phyloP scores from a whole-genome alignment of 2,113 vertebrate genomes.

The Cyphotilapia sp. region DNA sequence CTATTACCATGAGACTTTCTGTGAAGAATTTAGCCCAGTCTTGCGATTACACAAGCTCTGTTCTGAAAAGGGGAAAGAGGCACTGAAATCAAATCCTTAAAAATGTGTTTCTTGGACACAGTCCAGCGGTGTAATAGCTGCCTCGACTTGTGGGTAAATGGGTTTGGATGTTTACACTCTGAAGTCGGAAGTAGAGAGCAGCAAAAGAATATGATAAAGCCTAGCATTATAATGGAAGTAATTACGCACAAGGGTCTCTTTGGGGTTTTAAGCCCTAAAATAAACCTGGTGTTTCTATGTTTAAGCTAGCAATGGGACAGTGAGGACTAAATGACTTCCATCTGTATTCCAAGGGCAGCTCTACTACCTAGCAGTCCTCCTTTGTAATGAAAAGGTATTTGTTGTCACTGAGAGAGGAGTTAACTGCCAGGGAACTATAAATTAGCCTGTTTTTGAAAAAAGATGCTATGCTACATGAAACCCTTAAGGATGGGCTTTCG shows the following conservation, averaged over 20 bases:
- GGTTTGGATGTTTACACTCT: conserved; percentile 59
- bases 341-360: conserved; percentile 55
- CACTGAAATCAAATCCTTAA: conserved; percentile 70
- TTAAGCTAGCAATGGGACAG: conserved; percentile 34
- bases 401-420: conserved; percentile 68
- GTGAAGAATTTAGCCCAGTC: neutral
- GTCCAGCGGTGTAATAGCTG: conserved; percentile 62
- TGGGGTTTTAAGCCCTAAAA: conserved; percentile 52
- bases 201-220: conserved; percentile 60
- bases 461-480: conserved; percentile 51
- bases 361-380: conserved; percentile 38
- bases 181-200: conserved; percentile 56
- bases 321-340: conserved; percentile 64
- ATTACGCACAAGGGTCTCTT: conserved; percentile 57
- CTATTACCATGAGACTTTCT: neutral
- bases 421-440: conserved; percentile 66
- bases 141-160: conserved; percentile 54
- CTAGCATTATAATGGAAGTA: conserved; percentile 60
- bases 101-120: conserved; percentile 68
- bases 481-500: conserved; percentile 59
- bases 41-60: conserved; percentile 11
- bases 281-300: conserved; percentile 50
- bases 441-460: conserved; percentile 47
- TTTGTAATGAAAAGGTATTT: conserved; percentile 74
- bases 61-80: conserved; percentile 41